phyloP scores from a whole-genome alignment of 2,888 invertebrate species.

The Azorinus chamasolen region DNA sequence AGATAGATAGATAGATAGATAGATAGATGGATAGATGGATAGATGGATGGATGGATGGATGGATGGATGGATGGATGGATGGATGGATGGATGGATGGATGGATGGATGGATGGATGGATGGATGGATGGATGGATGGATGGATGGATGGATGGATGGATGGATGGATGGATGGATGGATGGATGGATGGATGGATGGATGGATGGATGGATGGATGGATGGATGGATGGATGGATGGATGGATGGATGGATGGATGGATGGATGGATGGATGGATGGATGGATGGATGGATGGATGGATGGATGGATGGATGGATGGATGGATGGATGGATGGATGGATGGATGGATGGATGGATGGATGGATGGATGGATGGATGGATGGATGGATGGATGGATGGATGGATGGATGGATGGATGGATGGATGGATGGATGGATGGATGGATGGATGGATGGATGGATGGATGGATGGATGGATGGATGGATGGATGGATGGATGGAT shows the following conservation, averaged over 20 bases:
- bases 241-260: slow-evolving; percentile 3
- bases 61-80: too few relatives aligned
- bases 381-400: slow-evolving; percentile 3
- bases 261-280: slow-evolving; percentile 3
- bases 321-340: slow-evolving; percentile 3
- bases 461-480: slow-evolving; percentile 3
- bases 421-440: slow-evolving; percentile 3
- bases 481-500: slow-evolving; percentile 3
- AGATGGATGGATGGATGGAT: too few relatives aligned
- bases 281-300: slow-evolving; percentile 3
- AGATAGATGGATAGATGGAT: too few relatives aligned
- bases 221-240: slow-evolving; percentile 3
- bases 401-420: slow-evolving; percentile 3
- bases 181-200: slow-evolving; percentile 3
- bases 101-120: too few relatives aligned
- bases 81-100: too few relatives aligned
- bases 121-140: too few relatives aligned
- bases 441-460: slow-evolving; percentile 3
- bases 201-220: slow-evolving; percentile 3
- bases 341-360: slow-evolving; percentile 3
- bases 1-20: too few relatives aligned
- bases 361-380: slow-evolving; percentile 3
- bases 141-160: too few relatives aligned
- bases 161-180: slow-evolving; percentile 3
- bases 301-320: slow-evolving; percentile 3